Conservation (phyloP, 2,113 vertebrate species). For the Crotalus helleri region DNA sequence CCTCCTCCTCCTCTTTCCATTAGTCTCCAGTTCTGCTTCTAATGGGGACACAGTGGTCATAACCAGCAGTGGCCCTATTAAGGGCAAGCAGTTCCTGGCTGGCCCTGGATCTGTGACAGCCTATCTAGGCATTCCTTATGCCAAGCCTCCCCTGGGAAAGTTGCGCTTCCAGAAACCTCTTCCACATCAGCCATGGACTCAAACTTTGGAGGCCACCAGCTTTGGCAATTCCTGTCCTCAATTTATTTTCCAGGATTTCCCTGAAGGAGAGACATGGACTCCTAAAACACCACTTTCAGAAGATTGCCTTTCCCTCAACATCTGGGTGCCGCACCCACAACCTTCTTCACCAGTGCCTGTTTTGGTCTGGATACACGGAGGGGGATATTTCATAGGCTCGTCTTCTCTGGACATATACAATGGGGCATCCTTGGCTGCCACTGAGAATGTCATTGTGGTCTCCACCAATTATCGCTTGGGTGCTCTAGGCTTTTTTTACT, state of each 20-base stretch:
- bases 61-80: too few species aligned
- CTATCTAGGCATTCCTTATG: not conserved
- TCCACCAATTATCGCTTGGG: too few species aligned
- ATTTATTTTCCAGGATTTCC: not conserved
- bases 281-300: slow-evolving; percentile 41
- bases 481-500: too few species aligned
- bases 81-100: slow-evolving; percentile 48
- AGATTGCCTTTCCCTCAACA: slow-evolving; percentile 65
- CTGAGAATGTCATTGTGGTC: not conserved
- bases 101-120: not conserved
- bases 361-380: too few species aligned
- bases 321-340: slow-evolving; percentile 41
- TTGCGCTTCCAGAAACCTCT: not conserved
- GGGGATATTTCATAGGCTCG: too few species aligned
- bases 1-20: too few species aligned
- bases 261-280: not conserved
- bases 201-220: slow-evolving; percentile 29
- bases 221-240: slow-evolving; percentile 36
- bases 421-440: slow-evolving; percentile 65
- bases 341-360: not conserved
- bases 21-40: too few species aligned
- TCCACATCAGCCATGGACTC: slow-evolving; percentile 21
- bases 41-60: too few species aligned
- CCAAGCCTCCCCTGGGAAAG: not conserved
- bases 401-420: too few species aligned